A percentile compares a stretch with the other conserved stretches of the same genome.
phyloP scores from a whole-genome alignment of 2,797 vertebrate genomes.

The Rhabdophis nuchalis region DNA sequence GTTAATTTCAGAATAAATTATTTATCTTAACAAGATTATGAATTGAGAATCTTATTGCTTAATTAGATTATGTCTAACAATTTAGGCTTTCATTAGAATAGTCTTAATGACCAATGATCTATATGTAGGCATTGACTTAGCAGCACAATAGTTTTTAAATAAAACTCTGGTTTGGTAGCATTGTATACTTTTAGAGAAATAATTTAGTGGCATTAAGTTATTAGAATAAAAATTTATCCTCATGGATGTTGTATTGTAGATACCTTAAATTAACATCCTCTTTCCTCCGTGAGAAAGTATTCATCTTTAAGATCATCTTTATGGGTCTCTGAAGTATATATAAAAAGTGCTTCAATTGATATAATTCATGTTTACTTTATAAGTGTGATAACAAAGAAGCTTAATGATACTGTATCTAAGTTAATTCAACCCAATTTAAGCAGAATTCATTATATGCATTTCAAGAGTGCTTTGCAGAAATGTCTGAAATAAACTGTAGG shows the following conservation, averaged over 20 bases:
- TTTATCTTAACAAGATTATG: not conserved
- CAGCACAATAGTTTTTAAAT: not conserved
- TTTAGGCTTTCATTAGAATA: not conserved
- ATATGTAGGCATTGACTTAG: not conserved
- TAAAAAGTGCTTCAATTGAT: not conserved
- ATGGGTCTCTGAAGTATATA: not conserved
- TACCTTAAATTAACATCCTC: not conserved
- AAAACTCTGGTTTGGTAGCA: not conserved
- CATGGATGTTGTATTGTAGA: not conserved
- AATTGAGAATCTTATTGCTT: not conserved
- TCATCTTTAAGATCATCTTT: not conserved
- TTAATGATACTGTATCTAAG: conserved; percentile 19
- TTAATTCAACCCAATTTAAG: not conserved
- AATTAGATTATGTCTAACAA: not conserved
- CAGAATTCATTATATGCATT: not conserved
- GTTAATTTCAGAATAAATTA: not conserved
- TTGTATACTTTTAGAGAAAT: not conserved
- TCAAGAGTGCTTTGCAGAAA: not conserved
- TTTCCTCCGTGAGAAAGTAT: not conserved
- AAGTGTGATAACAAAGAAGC: conserved; percentile 12
- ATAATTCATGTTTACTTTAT: not conserved
- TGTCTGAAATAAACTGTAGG: not conserved
- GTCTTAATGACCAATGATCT: not conserved
- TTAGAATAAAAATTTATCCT: not conserved
- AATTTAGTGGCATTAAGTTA: not conserved